Conservation (phyloP, 2,113 vertebrate species). For the Mustela lutreola region DNA sequence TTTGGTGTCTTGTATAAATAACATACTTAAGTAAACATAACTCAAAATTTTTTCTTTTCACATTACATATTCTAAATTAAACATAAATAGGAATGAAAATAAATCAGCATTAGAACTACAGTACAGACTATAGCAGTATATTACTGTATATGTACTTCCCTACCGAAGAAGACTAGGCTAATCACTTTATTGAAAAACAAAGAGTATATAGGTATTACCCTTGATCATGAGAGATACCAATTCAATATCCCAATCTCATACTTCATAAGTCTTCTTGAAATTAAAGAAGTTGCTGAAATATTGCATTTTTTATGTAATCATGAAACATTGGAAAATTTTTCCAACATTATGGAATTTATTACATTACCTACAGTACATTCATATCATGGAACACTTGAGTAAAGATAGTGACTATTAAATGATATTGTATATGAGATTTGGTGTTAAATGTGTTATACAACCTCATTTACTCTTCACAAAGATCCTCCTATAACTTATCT, state of each 20-base stretch:
- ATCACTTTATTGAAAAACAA: background rate
- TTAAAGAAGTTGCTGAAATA: slow-evolving; percentile 23
- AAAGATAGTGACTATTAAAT: background rate
- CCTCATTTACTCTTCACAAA: background rate
- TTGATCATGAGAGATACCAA: background rate
- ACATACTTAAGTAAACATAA: background rate
- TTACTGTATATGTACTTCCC: background rate
- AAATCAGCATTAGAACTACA: background rate
- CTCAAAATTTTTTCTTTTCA: background rate
- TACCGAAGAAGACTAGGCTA: background rate
- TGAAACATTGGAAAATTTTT: slow-evolving; percentile 22
- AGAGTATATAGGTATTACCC: background rate
- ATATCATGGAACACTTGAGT: background rate
- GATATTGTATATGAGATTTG: background rate
- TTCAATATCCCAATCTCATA: background rate
- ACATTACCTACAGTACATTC: background rate
- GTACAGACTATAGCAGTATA: background rate
- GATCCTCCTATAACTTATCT: background rate
- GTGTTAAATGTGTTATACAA: background rate
- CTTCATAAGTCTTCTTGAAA: background rate
- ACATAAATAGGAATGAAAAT: background rate
- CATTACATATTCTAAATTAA: background rate
- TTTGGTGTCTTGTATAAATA: background rate
- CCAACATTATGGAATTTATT: background rate
- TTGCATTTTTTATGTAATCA: background rate